These are phyloP conservation scores for Naja naja DNA, from an alignment of 2,113 vertebrate species.

Conservation along the genomic window DNA sequence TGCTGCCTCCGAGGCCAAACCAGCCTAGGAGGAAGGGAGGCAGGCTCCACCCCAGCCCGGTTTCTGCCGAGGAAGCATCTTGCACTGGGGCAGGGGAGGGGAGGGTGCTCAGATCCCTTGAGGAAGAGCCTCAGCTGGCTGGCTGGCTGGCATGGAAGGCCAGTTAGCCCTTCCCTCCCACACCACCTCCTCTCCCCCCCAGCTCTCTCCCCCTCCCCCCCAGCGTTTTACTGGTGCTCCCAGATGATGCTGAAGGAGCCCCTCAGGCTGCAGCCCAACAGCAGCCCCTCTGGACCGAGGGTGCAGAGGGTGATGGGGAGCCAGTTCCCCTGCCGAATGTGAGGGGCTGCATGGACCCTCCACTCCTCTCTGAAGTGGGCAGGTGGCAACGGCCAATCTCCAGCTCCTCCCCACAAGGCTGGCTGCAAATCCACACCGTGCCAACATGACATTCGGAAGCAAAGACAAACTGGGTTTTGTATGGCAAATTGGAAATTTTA, in stretches of 20 bases:
- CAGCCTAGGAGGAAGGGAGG: not conserved
- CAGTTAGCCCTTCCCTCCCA: accelerated
- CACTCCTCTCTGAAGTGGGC: not conserved
- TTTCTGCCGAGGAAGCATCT: not conserved
- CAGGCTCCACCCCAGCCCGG: accelerated
- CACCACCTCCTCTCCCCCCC: not conserved
- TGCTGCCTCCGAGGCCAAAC: not conserved
- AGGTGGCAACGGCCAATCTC: not conserved
- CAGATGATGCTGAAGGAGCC: too few relatives aligned
- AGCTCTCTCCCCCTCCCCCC: too few relatives aligned
- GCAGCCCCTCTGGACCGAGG: not conserved
- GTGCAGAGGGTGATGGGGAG: not conserved
- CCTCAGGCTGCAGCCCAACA: not conserved
- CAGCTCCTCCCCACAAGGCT: not conserved
- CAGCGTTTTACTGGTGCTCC: not conserved
- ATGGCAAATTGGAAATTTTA: slow-evolving; percentile 82
- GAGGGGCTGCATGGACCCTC: not conserved
- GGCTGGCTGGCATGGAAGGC: not conserved
- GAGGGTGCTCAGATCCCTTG: not conserved
- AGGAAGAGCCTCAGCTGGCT: not conserved
- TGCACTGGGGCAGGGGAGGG: too few relatives aligned
- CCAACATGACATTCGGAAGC: slow-evolving; percentile 56
- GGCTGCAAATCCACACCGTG: not conserved
- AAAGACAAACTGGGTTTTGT: slow-evolving; percentile 67
- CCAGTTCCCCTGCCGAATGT: accelerated